Percentiles rank a stretch among this genome's conserved stretches.
These are phyloP conservation scores for Polypterus senegalus DNA, from an alignment of 2,113 vertebrate species.

Conservation along the genomic window DNA sequence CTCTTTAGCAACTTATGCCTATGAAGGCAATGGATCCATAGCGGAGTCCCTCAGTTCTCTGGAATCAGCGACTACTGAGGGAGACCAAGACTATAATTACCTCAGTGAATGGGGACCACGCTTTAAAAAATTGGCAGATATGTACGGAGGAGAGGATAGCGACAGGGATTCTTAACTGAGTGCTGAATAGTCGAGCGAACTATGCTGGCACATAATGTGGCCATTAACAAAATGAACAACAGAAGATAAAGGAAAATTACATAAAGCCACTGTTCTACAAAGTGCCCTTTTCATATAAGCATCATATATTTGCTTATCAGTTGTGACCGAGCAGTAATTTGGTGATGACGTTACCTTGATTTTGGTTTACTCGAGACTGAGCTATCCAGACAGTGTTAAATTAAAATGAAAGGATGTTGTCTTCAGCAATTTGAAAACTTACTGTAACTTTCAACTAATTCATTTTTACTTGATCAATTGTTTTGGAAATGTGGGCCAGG, in stretches of 20 bases:
- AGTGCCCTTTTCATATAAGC: constrained; percentile 37
- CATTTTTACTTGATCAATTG: constrained; percentile 29
- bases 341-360: background rate
- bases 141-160: constrained; percentile 81
- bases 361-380: background rate
- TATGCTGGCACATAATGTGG: constrained; percentile 36
- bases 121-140: constrained; percentile 88
- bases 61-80: constrained; percentile 74
- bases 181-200: constrained; percentile 34
- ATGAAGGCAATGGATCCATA: constrained; percentile 81
- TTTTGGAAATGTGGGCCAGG: constrained; percentile 11
- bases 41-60: constrained; percentile 87
- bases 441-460: constrained; percentile 15
- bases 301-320: constrained; percentile 7
- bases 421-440: constrained; percentile 10
- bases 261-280: constrained; percentile 36
- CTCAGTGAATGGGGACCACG: constrained; percentile 90
- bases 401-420: constrained; percentile 14
- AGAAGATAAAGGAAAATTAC: constrained; percentile 12
- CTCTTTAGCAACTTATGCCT: constrained; percentile 89
- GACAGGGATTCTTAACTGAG: constrained; percentile 73
- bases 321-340: constrained; percentile 13
- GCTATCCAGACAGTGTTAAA: background rate
- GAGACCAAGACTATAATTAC: constrained; percentile 92
- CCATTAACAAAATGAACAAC: background rate